Evolutionary conservation across 2,113 vertebrate species (phyloP).

Genomic region (Nesogale talazaci): DNA sequence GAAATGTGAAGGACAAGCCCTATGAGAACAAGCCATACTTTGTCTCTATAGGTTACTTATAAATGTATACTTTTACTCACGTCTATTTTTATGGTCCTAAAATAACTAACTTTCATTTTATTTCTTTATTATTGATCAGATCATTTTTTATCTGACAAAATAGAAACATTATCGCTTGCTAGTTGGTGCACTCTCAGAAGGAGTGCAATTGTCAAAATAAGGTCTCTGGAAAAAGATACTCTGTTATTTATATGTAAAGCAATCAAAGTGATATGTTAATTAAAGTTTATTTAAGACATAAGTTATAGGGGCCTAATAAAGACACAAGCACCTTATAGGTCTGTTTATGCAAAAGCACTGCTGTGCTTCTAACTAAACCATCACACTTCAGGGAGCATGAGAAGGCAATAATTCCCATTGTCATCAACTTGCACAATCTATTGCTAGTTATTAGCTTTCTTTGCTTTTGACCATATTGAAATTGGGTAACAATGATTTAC

Average conservation of each 20-base stretch:
- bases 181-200: not conserved
- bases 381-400: not conserved
- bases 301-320: not conserved
- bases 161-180: not conserved
- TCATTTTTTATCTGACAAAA: not conserved
- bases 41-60: not conserved
- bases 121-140: not conserved
- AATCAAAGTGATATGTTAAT: not conserved
- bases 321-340: not conserved
- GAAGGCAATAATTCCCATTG: not conserved
- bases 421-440: not conserved
- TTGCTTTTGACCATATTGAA: not conserved
- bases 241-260: not conserved
- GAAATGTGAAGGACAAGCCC: not conserved
- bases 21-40: not conserved
- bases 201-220: not conserved
- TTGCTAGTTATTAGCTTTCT: not conserved
- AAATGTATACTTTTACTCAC: not conserved
- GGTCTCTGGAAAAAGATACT: not conserved
- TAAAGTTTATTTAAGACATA: not conserved
- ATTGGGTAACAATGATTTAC: conserved; percentile 10
- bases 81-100: not conserved
- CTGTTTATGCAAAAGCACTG: not conserved
- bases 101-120: not conserved
- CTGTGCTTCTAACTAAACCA: not conserved